phyloP scores from a whole-genome alignment of 2,888 invertebrate genomes.

The Ormyrus labotus region DNA sequence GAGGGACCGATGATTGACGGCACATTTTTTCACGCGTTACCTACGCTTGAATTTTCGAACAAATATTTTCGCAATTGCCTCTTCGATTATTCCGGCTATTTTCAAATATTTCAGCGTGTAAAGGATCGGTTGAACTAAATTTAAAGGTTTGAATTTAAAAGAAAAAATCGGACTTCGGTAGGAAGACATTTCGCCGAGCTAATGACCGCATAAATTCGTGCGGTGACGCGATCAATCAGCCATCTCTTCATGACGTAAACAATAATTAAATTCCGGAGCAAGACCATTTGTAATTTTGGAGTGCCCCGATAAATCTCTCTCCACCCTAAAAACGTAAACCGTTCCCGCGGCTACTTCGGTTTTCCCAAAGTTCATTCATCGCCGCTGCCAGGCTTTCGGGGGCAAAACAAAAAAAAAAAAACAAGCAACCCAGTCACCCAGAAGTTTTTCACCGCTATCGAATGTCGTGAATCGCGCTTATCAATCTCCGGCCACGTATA shows the following conservation, averaged over 20 bases:
- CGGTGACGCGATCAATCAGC: background rate
- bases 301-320: background rate
- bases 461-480: constrained; percentile 32
- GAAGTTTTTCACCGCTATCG: constrained; percentile 14
- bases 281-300: background rate
- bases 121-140: too few relatives aligned
- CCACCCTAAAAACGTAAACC: background rate
- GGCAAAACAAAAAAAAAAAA: background rate
- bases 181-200: too few relatives aligned
- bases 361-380: too few relatives aligned
- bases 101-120: too few relatives aligned
- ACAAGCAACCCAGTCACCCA: background rate
- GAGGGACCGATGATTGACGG: too few relatives aligned
- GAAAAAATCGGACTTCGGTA: too few relatives aligned
- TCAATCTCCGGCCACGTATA: background rate
- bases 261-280: background rate
- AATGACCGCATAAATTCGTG: background rate
- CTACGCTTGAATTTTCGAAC: too few relatives aligned
- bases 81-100: too few relatives aligned
- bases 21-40: too few relatives aligned
- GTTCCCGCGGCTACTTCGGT: background rate
- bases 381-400: too few relatives aligned
- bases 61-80: too few relatives aligned
- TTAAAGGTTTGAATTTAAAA: too few relatives aligned
- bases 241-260: constrained; percentile 8